Base-by-base conservation (phyloP, 2,797 vertebrate species). In the Odontamblyopus rebecca region DNA sequence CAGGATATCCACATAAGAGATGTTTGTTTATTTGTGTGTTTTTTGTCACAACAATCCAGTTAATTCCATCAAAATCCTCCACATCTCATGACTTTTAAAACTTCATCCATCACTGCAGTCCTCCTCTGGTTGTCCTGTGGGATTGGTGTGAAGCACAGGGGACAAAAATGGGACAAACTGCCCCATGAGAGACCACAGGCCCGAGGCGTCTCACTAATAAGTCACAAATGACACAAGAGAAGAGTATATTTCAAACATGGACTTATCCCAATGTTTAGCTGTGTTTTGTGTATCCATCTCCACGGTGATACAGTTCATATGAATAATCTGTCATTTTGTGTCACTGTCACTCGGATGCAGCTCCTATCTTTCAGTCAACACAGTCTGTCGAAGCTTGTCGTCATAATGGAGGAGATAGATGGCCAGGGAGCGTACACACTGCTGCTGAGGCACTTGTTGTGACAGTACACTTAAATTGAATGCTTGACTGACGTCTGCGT, bases 101-200 rank as follows among this genome's bases (percentile, higher is more conserved):
- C 73, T 83, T n/a, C 50, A 86, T 88, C 75, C 72, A 83, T 85
- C 81, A 88, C 69, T 61, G 59, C 38, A 73, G 23, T 6, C 1
- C 15, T 38, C 35, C 35, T 38, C 35, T 13, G 44, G 44, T 16
- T 4, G 11, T 81, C 77, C 73, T 78, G 30, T 70, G 76, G 76
- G 85, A 84, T 15, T 27, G 30, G 66, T 68, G 67, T 84, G 4
- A 62, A 38, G 73, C 68, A 70, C 73, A 38, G 32, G 71, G 72
- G 81, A 83, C 79, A 77, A 87, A 86, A 81, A 59, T 78, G 76
- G 73, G 77, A 61, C 62, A 77, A 86, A 82, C 65, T 44, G 44
- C 75, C 68, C 56, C 60, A 29, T 67, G 72, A 76, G 19, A 65
- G 72, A 67, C 30, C 53, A 68, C 61, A 68, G 5, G 61, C 15